Percentiles rank a stretch among this genome's conserved stretches.
Evolutionary conservation across 2,797 vertebrate genomes (phyloP).

Genomic region (Onychomys torridus): DNA sequence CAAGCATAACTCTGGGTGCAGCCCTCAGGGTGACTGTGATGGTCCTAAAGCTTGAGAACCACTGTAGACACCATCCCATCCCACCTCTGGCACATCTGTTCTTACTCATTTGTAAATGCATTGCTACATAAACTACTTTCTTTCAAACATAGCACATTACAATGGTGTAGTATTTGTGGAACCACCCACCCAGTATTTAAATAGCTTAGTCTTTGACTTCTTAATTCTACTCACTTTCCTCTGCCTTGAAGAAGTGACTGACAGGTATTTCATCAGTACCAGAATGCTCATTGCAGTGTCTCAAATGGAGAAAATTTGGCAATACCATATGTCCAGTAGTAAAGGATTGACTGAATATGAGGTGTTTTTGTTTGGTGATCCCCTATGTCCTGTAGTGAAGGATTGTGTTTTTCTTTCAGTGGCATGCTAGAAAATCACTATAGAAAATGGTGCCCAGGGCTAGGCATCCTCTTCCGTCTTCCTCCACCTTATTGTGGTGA

Average conservation of each 20-base stretch:
- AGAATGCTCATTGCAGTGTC: not conserved
- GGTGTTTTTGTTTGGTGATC: not conserved
- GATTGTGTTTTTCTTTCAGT: not conserved
- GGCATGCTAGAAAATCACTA: not conserved
- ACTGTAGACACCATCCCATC: not conserved
- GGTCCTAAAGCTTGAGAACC: not conserved
- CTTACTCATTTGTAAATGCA: not conserved
- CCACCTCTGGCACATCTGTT: not conserved
- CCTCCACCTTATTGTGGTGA: not conserved
- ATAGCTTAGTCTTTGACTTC: not conserved
- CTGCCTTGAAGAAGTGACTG: not conserved
- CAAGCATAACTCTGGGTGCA: not conserved
- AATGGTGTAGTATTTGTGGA: not conserved
- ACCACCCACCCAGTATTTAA: not conserved
- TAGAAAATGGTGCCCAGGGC: not conserved
- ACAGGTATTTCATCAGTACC: not conserved
- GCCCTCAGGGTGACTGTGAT: not conserved
- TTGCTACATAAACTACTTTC: not conserved
- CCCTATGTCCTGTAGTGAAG: not conserved
- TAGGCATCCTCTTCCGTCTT: not conserved
- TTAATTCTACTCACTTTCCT: not conserved
- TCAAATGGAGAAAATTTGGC: not conserved
- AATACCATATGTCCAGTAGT: not conserved
- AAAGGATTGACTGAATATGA: not conserved
- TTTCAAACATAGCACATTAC: not conserved